A percentile compares a stretch with the other conserved stretches of the same genome.
phyloP scores from a whole-genome alignment of 2,888 invertebrate genomes.

The Tachina fera region DNA sequence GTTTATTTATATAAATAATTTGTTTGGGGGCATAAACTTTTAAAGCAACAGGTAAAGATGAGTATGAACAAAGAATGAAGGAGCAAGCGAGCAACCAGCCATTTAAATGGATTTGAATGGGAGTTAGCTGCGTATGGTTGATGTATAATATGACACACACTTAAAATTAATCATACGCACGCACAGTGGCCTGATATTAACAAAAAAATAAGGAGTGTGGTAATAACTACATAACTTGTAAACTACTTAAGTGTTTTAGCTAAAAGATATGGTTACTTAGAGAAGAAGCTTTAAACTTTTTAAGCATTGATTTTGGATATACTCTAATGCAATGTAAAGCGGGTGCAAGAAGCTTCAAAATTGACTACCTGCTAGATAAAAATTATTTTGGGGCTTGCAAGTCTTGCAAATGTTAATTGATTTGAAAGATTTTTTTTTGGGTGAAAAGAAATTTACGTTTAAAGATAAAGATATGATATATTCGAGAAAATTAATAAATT shows the following conservation, averaged over 20 bases:
- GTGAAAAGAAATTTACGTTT: too few species aligned
- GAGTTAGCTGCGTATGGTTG: background rate
- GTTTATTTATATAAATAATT: background rate
- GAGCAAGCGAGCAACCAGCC: background rate
- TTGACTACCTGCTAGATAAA: too few species aligned
- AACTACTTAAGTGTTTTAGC: background rate
- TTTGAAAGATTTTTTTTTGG: too few species aligned
- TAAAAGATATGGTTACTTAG: background rate
- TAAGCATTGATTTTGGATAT: too few species aligned
- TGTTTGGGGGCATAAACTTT: background rate
- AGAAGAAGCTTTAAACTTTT: too few species aligned
- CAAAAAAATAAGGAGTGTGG: background rate
- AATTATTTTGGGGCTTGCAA: too few species aligned
- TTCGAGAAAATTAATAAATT: too few species aligned
- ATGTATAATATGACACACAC: background rate
- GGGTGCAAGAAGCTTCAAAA: too few species aligned
- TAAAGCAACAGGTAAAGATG: constrained; percentile 40
- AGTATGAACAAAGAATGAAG: background rate
- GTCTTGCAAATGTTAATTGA: too few species aligned
- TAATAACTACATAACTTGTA: background rate
- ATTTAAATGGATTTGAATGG: background rate
- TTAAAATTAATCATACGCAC: background rate
- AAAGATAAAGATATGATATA: too few species aligned
- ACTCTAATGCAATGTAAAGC: too few species aligned
- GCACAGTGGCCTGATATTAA: too few species aligned